A percentile compares a stretch with the other conserved stretches of the same genome.
These are phyloP conservation scores for Mungos mungo DNA, from an alignment of 2,113 vertebrate species.

Conservation along the genomic window DNA sequence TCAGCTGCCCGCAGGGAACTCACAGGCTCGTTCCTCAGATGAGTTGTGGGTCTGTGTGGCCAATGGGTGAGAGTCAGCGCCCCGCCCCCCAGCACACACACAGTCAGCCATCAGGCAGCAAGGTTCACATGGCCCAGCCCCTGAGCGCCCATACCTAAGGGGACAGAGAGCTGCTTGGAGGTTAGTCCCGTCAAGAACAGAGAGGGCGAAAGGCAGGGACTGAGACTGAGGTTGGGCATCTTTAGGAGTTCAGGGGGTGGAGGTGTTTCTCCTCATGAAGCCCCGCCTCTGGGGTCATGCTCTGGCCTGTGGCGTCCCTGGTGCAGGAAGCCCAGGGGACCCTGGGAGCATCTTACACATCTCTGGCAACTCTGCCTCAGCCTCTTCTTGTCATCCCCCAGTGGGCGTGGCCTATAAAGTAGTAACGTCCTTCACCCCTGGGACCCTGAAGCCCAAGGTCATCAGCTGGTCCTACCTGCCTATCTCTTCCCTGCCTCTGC, in stretches of 20 bases:
- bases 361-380: not conserved
- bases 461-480: not conserved
- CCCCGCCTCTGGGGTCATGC: not conserved
- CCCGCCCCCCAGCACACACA: not conserved
- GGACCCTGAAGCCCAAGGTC: not conserved
- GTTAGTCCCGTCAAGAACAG: not conserved
- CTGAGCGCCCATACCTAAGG: accelerated
- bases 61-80: too few species aligned
- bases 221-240: not conserved
- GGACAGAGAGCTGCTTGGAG: not conserved
- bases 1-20: not conserved
- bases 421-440: not conserved
- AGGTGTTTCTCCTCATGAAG: not conserved
- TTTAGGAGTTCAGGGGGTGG: not conserved
- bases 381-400: not conserved
- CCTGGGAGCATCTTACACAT: not conserved
- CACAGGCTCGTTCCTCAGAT: not conserved
- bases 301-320: not conserved
- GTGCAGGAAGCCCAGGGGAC: not conserved
- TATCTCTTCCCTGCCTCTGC: not conserved
- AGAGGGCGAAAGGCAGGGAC: not conserved
- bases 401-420: not conserved
- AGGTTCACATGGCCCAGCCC: accelerated
- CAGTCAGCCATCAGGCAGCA: not conserved
- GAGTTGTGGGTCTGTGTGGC: not conserved